Evolutionary conservation across 2,797 vertebrate species (phyloP), one percentile per base, ranked within the genome.

Genomic region (Micropoecilia bifurca): DNA sequence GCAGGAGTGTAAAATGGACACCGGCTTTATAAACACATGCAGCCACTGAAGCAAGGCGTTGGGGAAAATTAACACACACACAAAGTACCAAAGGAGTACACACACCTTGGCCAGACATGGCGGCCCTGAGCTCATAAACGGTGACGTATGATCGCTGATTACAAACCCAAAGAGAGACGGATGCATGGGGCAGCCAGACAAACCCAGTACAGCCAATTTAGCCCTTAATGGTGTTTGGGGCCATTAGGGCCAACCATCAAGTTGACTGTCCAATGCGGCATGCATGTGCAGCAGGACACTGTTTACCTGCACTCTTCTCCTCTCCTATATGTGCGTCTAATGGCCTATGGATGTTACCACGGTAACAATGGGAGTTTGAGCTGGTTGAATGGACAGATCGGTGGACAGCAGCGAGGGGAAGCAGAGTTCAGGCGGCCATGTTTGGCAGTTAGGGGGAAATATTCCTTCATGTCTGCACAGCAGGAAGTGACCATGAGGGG

Each of bases 311-410:
- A 88, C 90, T 89, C 87, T 85, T 88, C 80, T 91, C 89, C 89
- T 82, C 80, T 83, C 81, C 89, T 84, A 91, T 93, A 90, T 93
- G 86, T 94, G 92, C 89, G 87, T 89, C 92, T 95, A 95, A 95
- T 95, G 95, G 93, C 87, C 94, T 95, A 93, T 94, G 93, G 91
- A 95, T 88, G 95, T 95, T 94, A 94, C 95, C 93, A 95, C 90
- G 91, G 95, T 93, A 94, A 94, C 93, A 86, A 88, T 78, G 89
- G 85, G 85, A 84, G 90, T 90, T 83, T 77, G 87, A 89, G 87
- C 84, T 74, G 75, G 78, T 85, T 66, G 83, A 84, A 81, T 76
- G 83, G 89, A 81, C 84, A 1, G 76, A 81, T 77, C 50, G 53
- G 71, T 18, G 72, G 87, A 83, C 80, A 18, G 77, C 53, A 39